Evolutionary conservation across 2,113 vertebrate species (phyloP).

Genomic region (Eublepharis macularius): DNA sequence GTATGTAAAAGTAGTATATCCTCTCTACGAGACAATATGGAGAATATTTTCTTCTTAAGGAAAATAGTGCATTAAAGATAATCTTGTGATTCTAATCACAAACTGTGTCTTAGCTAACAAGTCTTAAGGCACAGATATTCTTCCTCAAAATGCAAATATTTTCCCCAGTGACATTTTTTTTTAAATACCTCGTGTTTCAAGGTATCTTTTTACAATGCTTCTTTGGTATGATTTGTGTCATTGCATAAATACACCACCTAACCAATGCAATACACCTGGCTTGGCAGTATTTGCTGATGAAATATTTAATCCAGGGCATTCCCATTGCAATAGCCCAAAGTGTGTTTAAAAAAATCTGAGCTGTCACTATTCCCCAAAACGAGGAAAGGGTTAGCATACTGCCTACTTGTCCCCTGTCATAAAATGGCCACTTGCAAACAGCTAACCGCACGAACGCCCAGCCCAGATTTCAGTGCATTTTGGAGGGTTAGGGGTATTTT

Average conservation of each 20-base stretch:
- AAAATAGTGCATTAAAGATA: constrained; percentile 44
- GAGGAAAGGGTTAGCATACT: constrained; percentile 78
- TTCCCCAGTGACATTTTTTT: constrained; percentile 38
- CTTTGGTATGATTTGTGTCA: constrained; percentile 57
- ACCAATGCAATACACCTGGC: constrained; percentile 58
- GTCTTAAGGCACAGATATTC: constrained; percentile 52
- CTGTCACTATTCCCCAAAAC: constrained; percentile 47
- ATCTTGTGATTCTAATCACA: constrained; percentile 49
- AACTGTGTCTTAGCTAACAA: constrained; percentile 54
- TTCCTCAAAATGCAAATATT: constrained; percentile 62
- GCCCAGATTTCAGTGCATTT: constrained; percentile 81
- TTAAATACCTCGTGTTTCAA: constrained; percentile 55
- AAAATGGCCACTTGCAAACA: constrained; percentile 92
- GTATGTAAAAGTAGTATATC: constrained; percentile 72
- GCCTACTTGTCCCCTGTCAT: constrained; percentile 73
- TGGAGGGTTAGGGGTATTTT: constrained; percentile 36
- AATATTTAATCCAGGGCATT: constrained; percentile 74
- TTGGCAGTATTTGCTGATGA: constrained; percentile 55
- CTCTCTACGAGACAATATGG: constrained; percentile 70
- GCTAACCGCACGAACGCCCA: constrained; percentile 93
- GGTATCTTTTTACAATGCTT: constrained; percentile 57
- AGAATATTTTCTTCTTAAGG: constrained; percentile 39
- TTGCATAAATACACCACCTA: constrained; percentile 65
- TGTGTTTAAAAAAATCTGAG: constrained; percentile 39
- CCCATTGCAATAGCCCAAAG: constrained; percentile 55